Evolutionary conservation across 2,888 invertebrate genomes (phyloP).

Genomic region (Pyrocoelia pectoralis): DNA sequence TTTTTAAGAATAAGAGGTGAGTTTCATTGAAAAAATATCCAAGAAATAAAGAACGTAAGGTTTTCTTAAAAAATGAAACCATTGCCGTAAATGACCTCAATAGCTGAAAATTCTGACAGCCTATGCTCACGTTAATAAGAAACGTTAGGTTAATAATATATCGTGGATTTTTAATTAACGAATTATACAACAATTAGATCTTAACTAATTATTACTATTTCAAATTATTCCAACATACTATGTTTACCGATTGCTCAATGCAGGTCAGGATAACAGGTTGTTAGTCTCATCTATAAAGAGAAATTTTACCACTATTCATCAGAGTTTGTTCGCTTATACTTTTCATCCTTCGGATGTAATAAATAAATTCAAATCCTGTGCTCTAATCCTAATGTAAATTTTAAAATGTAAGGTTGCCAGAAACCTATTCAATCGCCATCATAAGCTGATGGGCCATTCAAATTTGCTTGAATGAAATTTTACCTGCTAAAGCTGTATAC

Average conservation of each 20-base stretch:
- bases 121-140: not conserved
- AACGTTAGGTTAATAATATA: not conserved
- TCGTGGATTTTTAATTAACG: not conserved
- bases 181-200: not conserved
- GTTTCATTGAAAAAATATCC: not conserved
- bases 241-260: slow-evolving; percentile 17
- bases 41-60: no score
- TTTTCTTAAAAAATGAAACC: no score
- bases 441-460: no score
- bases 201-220: not conserved
- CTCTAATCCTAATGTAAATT: no score
- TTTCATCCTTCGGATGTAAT: no score
- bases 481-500: no score
- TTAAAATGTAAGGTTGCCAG: no score
- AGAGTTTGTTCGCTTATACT: not conserved
- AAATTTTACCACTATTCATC: slow-evolving; percentile 18
- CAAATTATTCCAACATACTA: not conserved
- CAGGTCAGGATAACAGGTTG: slow-evolving; percentile 35
- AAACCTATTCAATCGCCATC: no score
- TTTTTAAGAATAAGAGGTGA: slow-evolving; percentile 13
- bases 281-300: slow-evolving; percentile 27
- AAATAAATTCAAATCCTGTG: no score
- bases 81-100: not conserved
- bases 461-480: no score
- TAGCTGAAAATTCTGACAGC: not conserved